A percentile compares a stretch with the other conserved stretches of the same genome.
Evolutionary conservation across 2,113 vertebrate genomes (phyloP).

Genomic region (Carassius gibelio): DNA sequence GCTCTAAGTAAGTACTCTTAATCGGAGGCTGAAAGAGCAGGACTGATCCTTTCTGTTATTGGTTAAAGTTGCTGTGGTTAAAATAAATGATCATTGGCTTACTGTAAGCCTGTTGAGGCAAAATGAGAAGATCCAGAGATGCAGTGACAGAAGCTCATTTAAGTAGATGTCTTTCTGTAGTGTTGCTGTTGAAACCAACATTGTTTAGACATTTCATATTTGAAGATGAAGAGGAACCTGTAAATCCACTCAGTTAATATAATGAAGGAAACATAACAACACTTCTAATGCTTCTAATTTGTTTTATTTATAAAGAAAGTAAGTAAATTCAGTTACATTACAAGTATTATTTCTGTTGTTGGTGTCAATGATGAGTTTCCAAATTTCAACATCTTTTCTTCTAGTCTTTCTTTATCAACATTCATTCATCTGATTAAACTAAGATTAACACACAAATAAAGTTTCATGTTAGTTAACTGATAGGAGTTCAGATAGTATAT

Average conservation of each 20-base stretch:
- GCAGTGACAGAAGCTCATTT: neutral
- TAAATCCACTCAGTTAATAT: neutral
- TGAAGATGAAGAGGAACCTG: neutral
- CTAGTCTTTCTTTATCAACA: neutral
- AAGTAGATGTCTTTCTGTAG: neutral
- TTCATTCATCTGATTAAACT: neutral
- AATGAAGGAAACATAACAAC: neutral
- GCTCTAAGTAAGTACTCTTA: neutral
- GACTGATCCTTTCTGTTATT: neutral
- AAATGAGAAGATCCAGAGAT: neutral
- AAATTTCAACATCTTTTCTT: neutral
- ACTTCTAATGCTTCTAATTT: neutral
- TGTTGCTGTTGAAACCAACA: neutral
- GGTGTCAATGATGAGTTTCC: neutral
- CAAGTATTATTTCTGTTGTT: neutral
- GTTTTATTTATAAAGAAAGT: neutral
- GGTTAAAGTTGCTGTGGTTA: neutral
- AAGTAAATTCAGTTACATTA: neutral
- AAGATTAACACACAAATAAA: neutral
- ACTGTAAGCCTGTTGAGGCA: neutral
- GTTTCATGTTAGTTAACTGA: neutral
- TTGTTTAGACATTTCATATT: neutral
- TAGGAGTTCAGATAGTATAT: neutral
- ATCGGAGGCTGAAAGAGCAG: neutral
- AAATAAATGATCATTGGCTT: neutral